phyloP scores from a whole-genome alignment of 2,888 invertebrate genomes.

The Scrobipalpa atriplicella region DNA sequence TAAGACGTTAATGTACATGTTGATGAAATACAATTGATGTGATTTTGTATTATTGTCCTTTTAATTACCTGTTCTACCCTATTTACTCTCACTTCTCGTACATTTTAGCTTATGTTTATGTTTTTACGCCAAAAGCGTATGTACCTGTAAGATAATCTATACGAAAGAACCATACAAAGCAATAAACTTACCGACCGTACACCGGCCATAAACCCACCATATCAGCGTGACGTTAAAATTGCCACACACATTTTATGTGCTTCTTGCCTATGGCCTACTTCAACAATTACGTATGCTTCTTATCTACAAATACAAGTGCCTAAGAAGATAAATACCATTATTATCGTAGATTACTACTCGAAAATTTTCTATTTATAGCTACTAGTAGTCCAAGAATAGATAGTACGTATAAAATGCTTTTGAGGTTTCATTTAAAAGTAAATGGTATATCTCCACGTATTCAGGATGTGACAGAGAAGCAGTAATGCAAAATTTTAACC shows the following conservation, averaged over 20 bases:
- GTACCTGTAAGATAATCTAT: not conserved
- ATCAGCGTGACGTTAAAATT: not conserved
- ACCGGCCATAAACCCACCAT: not conserved
- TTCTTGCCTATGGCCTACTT: not conserved
- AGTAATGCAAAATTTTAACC: too few species aligned
- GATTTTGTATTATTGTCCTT: conserved; percentile 73
- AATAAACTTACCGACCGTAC: not conserved
- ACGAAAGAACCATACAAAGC: not conserved
- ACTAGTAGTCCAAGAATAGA: too few species aligned
- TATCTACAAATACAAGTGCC: not conserved
- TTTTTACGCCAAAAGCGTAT: too few species aligned
- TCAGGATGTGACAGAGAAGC: too few species aligned
- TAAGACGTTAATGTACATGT: conserved; percentile 81
- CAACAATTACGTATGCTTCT: not conserved
- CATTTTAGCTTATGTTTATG: too few species aligned
- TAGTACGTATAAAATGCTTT: too few species aligned
- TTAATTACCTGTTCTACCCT: conserved; percentile 51
- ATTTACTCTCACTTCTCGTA: not conserved
- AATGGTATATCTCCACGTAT: too few species aligned
- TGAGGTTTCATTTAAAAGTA: too few species aligned
- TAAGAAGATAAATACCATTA: too few species aligned
- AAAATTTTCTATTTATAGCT: too few species aligned
- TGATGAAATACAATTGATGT: conserved; percentile 83
- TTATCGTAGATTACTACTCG: too few species aligned
- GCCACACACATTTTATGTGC: not conserved